Evolutionary conservation across 1,140 invertebrate genomes (phyloP).

Genomic region (Penaeus japonicus): DNA sequence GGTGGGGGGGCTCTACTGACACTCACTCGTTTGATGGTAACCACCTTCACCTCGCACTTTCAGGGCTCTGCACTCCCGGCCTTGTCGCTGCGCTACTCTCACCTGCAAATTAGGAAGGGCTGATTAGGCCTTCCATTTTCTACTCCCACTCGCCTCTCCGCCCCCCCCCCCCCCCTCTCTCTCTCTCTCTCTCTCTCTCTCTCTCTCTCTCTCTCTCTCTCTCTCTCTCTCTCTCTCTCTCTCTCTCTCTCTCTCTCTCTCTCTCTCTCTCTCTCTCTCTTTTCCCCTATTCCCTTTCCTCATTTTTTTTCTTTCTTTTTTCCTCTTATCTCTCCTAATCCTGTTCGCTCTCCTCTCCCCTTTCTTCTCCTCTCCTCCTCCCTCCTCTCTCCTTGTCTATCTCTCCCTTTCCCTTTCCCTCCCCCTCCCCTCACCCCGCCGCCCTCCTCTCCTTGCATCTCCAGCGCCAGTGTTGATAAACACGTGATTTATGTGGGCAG

Average conservation of each 20-base stretch:
- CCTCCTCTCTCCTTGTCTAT: background rate
- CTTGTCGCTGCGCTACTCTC: too few species aligned
- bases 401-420: background rate
- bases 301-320: background rate
- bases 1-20: too few species aligned
- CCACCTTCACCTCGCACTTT: too few species aligned
- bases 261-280: background rate
- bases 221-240: background rate
- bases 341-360: background rate
- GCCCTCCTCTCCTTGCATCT: too few species aligned
- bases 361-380: too few species aligned
- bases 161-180: background rate
- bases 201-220: constrained; percentile 1
- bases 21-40: too few species aligned
- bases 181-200: background rate
- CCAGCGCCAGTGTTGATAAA: too few species aligned
- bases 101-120: too few species aligned
- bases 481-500: too few species aligned
- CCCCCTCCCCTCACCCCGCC: background rate
- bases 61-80: too few species aligned
- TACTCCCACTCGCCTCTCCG: too few species aligned
- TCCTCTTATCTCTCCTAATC: background rate
- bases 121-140: too few species aligned
- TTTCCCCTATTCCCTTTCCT: background rate
- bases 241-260: background rate